Conservation (phyloP, 2,888 invertebrate species). For the Amphiduros pacificus region DNA sequence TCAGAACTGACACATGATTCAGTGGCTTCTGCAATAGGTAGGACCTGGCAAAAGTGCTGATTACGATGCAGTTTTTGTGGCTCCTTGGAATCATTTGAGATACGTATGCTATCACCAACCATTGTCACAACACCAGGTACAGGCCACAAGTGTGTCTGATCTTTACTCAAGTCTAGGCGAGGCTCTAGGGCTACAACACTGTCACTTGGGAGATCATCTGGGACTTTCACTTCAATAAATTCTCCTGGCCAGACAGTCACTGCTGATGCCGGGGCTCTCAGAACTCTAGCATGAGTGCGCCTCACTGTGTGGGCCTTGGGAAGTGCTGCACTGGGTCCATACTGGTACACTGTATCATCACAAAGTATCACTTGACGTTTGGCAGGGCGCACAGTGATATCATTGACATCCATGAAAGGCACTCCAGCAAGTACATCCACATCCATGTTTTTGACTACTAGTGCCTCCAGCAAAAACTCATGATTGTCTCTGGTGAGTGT, state of each 20-base stretch:
- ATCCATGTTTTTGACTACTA: constrained; percentile 28
- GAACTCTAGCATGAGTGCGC: background rate
- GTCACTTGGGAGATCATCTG: background rate
- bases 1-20: no score
- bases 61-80: no score
- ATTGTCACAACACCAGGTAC: no score
- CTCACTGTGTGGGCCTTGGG: no score
- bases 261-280: background rate
- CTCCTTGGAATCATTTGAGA: no score
- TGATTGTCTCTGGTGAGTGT: background rate
- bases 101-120: constrained; percentile 21
- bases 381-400: constrained; percentile 27
- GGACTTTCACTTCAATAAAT: background rate
- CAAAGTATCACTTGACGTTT: constrained; percentile 18
- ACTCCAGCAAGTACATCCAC: constrained; percentile 28
- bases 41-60: no score
- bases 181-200: background rate
- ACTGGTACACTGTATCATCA: background rate
- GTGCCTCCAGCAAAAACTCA: background rate
- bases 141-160: no score
- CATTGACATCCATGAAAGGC: constrained; percentile 33
- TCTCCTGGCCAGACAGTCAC: background rate
- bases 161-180: background rate
- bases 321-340: no score
- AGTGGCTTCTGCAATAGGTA: no score